These are phyloP conservation scores for Calidris pugnax DNA, from an alignment of 2,113 vertebrate species.

Conservation along the genomic window DNA sequence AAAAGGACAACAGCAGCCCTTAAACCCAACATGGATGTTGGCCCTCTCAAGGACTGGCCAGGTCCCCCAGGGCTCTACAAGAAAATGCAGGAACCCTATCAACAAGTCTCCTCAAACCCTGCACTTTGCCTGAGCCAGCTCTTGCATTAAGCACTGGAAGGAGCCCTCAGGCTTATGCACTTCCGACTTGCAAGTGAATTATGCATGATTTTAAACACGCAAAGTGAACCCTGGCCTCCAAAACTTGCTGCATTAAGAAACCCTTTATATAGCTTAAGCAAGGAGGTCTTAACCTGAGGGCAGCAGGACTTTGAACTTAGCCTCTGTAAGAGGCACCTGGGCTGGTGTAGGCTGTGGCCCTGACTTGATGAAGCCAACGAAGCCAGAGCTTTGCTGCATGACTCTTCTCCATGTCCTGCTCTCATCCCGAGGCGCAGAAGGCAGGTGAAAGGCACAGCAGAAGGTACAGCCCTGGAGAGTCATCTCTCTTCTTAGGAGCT, in stretches of 20 bases:
- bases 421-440: not conserved
- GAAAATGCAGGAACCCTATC: not conserved
- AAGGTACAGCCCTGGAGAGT: not conserved
- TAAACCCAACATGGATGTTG: not conserved
- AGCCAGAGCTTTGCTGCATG: not conserved
- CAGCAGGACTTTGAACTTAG: not conserved
- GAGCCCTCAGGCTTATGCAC: not conserved
- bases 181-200: slow-evolving; percentile 18
- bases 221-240: not conserved
- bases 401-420: not conserved
- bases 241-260: not conserved
- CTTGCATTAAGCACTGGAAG: not conserved
- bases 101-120: not conserved
- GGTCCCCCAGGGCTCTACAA: not conserved
- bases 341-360: fast-evolving
- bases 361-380: not conserved
- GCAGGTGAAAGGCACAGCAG: not conserved
- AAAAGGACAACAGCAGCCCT: not conserved
- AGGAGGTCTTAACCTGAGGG: not conserved
- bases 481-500: not conserved
- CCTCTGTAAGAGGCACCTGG: not conserved
- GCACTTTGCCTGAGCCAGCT: not conserved
- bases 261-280: not conserved
- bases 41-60: not conserved
- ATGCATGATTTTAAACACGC: not conserved